Percentiles rank a stretch among this genome's conserved stretches.
Conservation (phyloP, 1,140 invertebrate species). For the Tyrophagus putrescentiae region DNA sequence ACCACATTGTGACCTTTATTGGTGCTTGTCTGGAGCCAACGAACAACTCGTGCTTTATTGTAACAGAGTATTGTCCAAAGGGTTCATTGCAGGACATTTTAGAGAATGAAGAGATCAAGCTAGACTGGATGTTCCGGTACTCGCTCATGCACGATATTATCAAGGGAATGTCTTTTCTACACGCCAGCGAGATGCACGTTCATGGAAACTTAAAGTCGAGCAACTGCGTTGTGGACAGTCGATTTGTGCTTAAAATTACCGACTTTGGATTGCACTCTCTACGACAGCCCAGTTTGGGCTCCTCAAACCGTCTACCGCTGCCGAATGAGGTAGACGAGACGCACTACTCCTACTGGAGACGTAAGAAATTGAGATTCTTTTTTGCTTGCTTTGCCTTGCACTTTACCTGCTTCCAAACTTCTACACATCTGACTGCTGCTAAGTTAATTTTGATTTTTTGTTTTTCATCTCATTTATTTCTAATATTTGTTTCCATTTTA, state of each 20-base stretch:
- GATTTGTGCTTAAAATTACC: conserved; percentile 85
- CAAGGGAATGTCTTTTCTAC: conserved; percentile 59
- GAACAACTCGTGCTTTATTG: conserved; percentile 44
- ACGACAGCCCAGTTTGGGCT: conserved; percentile 33
- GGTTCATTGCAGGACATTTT: conserved; percentile 56
- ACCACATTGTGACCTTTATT: conserved; percentile 67
- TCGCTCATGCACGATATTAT: conserved; percentile 52
- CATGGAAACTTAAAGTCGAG: conserved; percentile 95
- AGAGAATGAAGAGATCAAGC: conserved; percentile 42
- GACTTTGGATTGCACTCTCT: conserved; percentile 86
- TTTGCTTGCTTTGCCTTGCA: not conserved
- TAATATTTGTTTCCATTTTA: not conserved
- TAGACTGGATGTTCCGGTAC: conserved; percentile 46
- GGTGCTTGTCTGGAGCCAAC: conserved; percentile 60
- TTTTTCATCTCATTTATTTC: not conserved
- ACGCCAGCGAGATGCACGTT: conserved; percentile 58
- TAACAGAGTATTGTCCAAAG: conserved; percentile 56
- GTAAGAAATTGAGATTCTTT: conserved; percentile 18
- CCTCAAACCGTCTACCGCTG: conserved; percentile 4
- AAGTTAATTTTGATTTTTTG: too few relatives aligned
- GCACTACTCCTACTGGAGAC: conserved; percentile 20
- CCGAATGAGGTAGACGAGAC: conserved; percentile 14
- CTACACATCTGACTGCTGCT: too few relatives aligned
- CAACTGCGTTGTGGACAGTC: conserved; percentile 75
- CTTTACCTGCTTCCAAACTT: too few relatives aligned